A percentile compares a stretch with the other conserved stretches of the same genome.
phyloP scores from a whole-genome alignment of 2,797 vertebrate genomes.

The Paguma larvata region DNA sequence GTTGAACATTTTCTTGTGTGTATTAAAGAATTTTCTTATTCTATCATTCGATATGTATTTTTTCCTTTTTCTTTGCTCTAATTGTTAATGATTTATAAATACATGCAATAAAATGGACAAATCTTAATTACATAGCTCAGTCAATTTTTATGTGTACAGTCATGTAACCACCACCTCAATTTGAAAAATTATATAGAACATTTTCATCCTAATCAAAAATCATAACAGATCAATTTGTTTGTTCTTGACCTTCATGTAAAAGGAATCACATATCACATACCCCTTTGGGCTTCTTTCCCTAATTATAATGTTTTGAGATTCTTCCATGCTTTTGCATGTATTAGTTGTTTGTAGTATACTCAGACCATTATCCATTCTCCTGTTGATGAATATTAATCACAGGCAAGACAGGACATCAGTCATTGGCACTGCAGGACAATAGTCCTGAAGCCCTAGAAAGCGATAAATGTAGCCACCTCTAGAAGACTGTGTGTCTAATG shows the following conservation, averaged over 20 bases:
- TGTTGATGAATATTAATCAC: background rate
- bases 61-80: background rate
- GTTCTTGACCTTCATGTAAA: background rate
- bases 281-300: background rate
- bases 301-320: background rate
- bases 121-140: background rate
- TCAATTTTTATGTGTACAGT: background rate
- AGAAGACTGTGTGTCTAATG: background rate
- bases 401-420: background rate
- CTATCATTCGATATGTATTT: background rate
- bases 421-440: background rate
- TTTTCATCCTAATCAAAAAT: background rate
- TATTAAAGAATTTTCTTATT: background rate
- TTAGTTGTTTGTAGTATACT: background rate
- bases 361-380: background rate
- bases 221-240: background rate
- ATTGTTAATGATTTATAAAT: conserved; percentile 19
- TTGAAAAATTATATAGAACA: background rate
- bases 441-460: background rate
- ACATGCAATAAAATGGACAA: background rate
- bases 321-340: background rate
- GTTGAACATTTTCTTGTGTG: background rate
- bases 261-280: background rate
- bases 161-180: background rate
- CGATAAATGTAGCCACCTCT: background rate